Conservation (phyloP, 2,797 vertebrate species). For the Gobionotothen gibberifrons region DNA sequence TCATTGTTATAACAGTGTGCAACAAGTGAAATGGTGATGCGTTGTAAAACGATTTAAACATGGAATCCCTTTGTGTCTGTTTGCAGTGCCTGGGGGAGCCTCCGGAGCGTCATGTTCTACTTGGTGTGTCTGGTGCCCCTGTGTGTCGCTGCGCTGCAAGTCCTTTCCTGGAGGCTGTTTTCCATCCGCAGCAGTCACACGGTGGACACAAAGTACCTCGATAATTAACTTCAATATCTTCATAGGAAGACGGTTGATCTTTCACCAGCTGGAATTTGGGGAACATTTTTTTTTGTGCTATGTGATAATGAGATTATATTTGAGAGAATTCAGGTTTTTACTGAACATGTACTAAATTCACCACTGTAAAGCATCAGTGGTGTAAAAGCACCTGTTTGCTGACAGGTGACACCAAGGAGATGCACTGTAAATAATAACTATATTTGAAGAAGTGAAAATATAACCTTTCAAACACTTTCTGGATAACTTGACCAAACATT, state of each 20-base stretch:
- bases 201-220: slow-evolving; percentile 77
- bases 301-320: neutral
- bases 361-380: neutral
- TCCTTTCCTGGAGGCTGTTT: slow-evolving; percentile 89
- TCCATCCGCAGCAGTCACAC: slow-evolving; percentile 89
- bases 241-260: neutral
- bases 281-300: neutral
- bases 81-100: slow-evolving; percentile 81
- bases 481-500: no score
- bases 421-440: no score
- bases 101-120: slow-evolving; percentile 89
- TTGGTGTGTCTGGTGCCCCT: slow-evolving; percentile 90
- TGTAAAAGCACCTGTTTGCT: neutral
- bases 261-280: neutral
- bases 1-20: neutral
- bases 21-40: neutral
- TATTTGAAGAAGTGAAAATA: no score
- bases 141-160: slow-evolving; percentile 83
- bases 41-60: slow-evolving; percentile 13
- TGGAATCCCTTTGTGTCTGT: neutral
- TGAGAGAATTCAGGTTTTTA: neutral
- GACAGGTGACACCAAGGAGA: neutral
- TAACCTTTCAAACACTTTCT: no score
- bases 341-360: neutral
- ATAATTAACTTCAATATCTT: slow-evolving; percentile 60